phyloP scores from a whole-genome alignment of 1,140 invertebrate genomes.

The Atopsyche davidsoni region DNA sequence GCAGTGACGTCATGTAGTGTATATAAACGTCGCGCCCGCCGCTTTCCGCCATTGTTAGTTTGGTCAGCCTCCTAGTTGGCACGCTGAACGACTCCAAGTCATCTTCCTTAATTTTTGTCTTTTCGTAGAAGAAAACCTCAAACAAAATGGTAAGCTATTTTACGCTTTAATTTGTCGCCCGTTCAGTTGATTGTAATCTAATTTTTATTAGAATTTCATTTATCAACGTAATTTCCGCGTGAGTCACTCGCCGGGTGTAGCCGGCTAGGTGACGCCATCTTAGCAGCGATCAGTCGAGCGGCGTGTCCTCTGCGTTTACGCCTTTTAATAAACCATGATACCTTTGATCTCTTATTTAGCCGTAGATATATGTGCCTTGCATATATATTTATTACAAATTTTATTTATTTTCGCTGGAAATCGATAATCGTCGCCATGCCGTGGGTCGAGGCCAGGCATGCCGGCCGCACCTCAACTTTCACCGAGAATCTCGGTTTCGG shows the following conservation, averaged over 20 bases:
- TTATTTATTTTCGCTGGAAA: too few relatives aligned
- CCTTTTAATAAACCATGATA: too few relatives aligned
- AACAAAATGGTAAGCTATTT: constrained; percentile 19
- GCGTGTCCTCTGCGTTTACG: too few relatives aligned
- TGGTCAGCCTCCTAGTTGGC: constrained; percentile 17
- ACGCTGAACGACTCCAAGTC: constrained; percentile 9
- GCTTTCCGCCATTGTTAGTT: constrained; percentile 15
- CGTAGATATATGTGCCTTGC: too few relatives aligned
- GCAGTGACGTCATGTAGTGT: constrained; percentile 12
- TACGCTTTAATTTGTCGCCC: background rate
- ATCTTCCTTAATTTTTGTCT: background rate
- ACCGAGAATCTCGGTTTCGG: too few relatives aligned
- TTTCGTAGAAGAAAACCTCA: background rate
- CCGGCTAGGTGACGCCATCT: background rate
- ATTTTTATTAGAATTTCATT: background rate
- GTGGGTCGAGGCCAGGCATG: too few relatives aligned
- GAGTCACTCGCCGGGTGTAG: background rate
- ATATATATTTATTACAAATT: too few relatives aligned
- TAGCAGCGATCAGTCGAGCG: background rate
- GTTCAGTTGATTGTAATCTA: background rate
- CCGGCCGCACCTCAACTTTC: background rate
- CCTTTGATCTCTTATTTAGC: too few relatives aligned
- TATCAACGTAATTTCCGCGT: background rate
- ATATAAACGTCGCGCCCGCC: constrained; percentile 5
- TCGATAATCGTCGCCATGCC: too few relatives aligned